These are phyloP conservation scores for Zygothrica quintamaculata DNA, from an alignment of 2,888 invertebrate genomes.

Conservation along the genomic window DNA sequence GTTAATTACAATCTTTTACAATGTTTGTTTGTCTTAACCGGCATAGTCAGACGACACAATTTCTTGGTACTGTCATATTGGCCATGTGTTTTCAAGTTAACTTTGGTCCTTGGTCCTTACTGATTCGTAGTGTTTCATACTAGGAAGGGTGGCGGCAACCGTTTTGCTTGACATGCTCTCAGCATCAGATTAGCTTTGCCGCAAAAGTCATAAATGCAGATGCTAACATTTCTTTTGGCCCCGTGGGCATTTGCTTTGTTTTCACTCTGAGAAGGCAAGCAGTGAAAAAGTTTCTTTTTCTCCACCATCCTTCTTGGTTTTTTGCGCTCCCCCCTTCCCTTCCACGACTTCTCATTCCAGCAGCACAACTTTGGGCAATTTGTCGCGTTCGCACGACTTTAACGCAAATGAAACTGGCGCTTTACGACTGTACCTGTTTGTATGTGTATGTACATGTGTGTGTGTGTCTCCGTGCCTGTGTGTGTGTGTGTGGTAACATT, in stretches of 20 bases:
- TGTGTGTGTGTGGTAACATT: not conserved
- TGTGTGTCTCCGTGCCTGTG: not conserved
- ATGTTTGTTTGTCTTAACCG: conserved; percentile 51
- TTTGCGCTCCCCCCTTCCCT: conserved; percentile 3
- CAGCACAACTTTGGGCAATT: conserved; percentile 64
- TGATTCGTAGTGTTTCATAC: conserved; percentile 8
- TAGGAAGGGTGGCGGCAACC: conserved; percentile 22
- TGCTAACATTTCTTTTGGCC: conserved; percentile 69
- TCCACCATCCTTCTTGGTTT: conserved; percentile 3
- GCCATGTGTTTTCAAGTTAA: conserved; percentile 35
- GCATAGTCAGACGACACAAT: conserved; percentile 17
- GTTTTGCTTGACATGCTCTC: conserved; percentile 60
- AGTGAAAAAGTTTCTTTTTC: conserved; percentile 9
- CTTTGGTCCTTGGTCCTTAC: conserved; percentile 18
- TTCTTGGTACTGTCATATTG: conserved; percentile 15
- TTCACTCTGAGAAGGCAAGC: conserved; percentile 40
- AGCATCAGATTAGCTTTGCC: conserved; percentile 78
- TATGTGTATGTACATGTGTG: not conserved
- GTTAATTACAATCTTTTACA: conserved; percentile 76
- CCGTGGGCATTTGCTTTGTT: conserved; percentile 71
- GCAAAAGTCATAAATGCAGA: conserved; percentile 80
- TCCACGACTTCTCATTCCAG: conserved; percentile 5
- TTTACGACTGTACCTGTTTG: conserved; percentile 51
- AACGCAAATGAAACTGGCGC: conserved; percentile 74
- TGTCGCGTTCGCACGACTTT: conserved; percentile 75